Percentiles rank a stretch among this genome's conserved stretches.
These are phyloP conservation scores for Saccostrea echinata DNA, from an alignment of 1,140 invertebrate species.

Conservation along the genomic window DNA sequence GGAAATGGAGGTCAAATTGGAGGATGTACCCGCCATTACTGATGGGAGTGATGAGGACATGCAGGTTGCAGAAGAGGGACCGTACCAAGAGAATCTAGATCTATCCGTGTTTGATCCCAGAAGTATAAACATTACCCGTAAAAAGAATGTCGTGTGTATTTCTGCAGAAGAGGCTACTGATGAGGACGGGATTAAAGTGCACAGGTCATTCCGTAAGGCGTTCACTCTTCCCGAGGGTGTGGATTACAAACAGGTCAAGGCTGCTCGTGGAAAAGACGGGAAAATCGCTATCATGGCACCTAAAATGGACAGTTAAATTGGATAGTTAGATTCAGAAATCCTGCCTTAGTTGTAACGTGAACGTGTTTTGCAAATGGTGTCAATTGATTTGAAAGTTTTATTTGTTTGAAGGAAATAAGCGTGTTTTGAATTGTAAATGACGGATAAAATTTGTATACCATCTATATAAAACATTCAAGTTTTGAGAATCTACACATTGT, in stretches of 20 bases:
- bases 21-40: not conserved
- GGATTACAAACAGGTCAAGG: slow-evolving; percentile 18
- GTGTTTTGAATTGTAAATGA: too few relatives aligned
- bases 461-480: too few relatives aligned
- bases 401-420: too few relatives aligned
- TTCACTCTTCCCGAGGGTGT: not conserved
- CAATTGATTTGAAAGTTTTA: too few relatives aligned
- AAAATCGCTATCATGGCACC: slow-evolving; percentile 6
- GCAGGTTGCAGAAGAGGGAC: not conserved
- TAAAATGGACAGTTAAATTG: not conserved
- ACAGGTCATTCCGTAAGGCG: not conserved
- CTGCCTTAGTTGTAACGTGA: too few relatives aligned
- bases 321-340: too few relatives aligned
- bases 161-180: not conserved
- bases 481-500: too few relatives aligned
- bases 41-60: not conserved
- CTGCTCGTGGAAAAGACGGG: not conserved
- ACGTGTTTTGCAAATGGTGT: too few relatives aligned
- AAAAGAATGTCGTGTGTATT: not conserved
- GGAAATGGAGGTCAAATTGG: not conserved
- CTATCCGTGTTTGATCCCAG: not conserved
- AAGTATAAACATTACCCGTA: not conserved
- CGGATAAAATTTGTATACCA: too few relatives aligned
- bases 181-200: not conserved
- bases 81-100: not conserved